phyloP scores from a whole-genome alignment of 2,888 invertebrate species.

The Pharmacophagus antenor region DNA sequence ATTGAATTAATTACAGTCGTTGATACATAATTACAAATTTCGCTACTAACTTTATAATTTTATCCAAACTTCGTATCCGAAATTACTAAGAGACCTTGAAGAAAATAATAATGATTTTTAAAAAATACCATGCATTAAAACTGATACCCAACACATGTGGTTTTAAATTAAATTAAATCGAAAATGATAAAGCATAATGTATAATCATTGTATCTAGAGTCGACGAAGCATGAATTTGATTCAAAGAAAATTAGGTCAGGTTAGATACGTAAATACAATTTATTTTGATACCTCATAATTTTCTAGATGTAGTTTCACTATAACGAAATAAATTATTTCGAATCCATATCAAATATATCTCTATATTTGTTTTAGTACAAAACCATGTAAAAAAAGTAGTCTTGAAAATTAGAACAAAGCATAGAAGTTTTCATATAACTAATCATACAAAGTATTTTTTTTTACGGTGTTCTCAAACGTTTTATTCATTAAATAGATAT shows the following conservation, averaged over 20 bases:
- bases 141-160: not conserved
- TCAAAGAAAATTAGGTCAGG: not conserved
- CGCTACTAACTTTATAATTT: not conserved
- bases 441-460: not conserved
- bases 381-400: too few relatives aligned
- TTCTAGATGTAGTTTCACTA: not conserved
- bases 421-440: too few relatives aligned
- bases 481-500: not conserved
- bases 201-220: not conserved
- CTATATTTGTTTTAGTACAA: not conserved
- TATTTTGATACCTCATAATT: not conserved
- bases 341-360: not conserved
- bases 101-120: too few relatives aligned
- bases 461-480: not conserved
- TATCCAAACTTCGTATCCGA: not conserved
- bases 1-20: not conserved
- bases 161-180: not conserved
- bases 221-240: not conserved
- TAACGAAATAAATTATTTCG: not conserved
- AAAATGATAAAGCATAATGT: not conserved
- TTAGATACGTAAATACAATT: not conserved
- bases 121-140: not conserved
- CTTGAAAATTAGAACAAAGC: too few relatives aligned
- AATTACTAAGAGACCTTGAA: not conserved
- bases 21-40: not conserved